Evolutionary conservation across 2,113 vertebrate species (phyloP).

Genomic region (Apistogramma diplotaenia): DNA sequence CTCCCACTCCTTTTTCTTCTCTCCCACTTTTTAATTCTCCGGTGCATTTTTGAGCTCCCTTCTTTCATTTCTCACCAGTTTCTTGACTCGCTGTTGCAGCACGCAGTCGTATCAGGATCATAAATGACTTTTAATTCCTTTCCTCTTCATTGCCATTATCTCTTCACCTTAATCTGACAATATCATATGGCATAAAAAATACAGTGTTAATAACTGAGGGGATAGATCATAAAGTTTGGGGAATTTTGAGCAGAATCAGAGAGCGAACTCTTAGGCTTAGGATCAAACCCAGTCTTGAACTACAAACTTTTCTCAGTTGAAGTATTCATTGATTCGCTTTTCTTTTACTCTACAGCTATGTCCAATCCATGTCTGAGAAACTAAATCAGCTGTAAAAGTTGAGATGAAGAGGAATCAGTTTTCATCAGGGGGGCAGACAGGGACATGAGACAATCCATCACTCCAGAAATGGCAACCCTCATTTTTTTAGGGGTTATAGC

Average conservation of each 20-base stretch:
- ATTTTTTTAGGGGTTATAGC: constrained; percentile 9
- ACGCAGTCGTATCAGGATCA: too few species aligned
- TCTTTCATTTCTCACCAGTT: constrained; percentile 2
- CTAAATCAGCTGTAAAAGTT: neutral
- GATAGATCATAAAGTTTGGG: neutral
- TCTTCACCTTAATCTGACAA: neutral
- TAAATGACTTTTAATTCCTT: too few species aligned
- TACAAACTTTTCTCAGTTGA: neutral
- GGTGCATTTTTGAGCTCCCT: constrained; percentile 8
- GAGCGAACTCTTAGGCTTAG: too few species aligned
- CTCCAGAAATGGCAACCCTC: neutral
- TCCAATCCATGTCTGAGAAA: neutral
- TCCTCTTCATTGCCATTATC: neutral
- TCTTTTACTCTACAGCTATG: neutral
- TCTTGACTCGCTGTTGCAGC: neutral
- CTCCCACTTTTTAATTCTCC: constrained; percentile 25
- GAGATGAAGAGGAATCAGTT: neutral
- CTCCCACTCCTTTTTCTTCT: constrained; percentile 50
- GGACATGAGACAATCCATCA: neutral
- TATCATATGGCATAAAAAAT: neutral
- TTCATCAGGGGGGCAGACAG: neutral
- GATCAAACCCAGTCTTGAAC: neutral
- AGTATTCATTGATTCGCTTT: neutral
- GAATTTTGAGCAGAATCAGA: neutral
- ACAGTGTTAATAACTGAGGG: neutral